Evolutionary conservation across 2,113 vertebrate genomes (phyloP), one percentile per base, ranked within the genome.

Genomic region (Anser cygnoides): DNA sequence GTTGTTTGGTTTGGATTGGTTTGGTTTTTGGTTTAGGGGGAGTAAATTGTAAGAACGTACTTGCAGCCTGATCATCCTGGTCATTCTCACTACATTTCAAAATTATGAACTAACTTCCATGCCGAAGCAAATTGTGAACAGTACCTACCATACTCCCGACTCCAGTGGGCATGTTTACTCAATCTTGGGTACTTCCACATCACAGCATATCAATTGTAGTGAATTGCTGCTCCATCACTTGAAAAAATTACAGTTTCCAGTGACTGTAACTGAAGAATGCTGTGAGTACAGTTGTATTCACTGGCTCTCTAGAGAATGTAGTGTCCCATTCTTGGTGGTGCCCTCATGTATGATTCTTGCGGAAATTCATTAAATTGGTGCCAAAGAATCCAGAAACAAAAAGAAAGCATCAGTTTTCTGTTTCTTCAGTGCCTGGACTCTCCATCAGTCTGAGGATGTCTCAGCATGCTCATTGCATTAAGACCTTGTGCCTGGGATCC

Each of bases 271-370:
- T 52, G 14, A 72, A 65, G n/a, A 63, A 6, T 10, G 50, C 17
- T 4, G 7, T 8, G 9, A 72, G 5, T 55, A 54, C 25, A 67
- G 3, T n/a, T 13, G 17, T 21, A 65, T 68, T 76, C 0, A 0
- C 4, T 61, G 10, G 4, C 52, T 85, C 90, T 83, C 17, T 39
- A 29, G 25, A 72, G 22, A 52, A 52, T 3, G 11, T 17, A 16
- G 6, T 43, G 17, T 43, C 5, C 6, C 13, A 10, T 66, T 72
- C 22, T 57, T 44, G 4, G 17, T 50, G 9, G 3, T 70, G 57
- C 4, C 23, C 4, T 87, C 22, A 17, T 22, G 3, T 2, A 33
- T 35, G 8, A 29, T 61, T 73, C 26, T 80, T 55, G 25, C 6
- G 92, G 43, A 76, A 79, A 61, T 73, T 37, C 0, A 3, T 43